Conservation (phyloP, 2,797 vertebrate genomes). For the Micrastur ruficollis region DNA sequence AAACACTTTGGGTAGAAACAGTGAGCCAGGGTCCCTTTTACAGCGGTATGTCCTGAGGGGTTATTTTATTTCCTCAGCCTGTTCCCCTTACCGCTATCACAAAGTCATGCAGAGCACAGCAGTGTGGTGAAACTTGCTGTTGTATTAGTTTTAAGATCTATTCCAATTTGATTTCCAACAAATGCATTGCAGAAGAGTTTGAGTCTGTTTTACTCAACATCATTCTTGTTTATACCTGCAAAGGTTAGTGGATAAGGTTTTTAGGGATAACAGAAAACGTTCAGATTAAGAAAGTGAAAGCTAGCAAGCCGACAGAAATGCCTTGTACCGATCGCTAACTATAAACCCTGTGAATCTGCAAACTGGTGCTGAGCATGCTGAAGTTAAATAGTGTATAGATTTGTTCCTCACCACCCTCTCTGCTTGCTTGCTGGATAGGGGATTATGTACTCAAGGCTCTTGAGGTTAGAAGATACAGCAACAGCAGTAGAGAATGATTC, state of each 20-base stretch:
- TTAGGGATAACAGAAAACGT: not conserved
- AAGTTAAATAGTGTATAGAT: not conserved
- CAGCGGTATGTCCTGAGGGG: not conserved
- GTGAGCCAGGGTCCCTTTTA: not conserved
- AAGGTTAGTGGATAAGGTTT: not conserved
- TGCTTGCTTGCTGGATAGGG: not conserved
- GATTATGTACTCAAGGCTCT: not conserved
- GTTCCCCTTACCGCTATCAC: fast-evolving
- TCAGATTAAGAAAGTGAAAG: not conserved
- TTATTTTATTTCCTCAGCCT: not conserved
- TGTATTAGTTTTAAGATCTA: not conserved
- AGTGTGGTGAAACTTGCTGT: not conserved
- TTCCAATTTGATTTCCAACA: not conserved
- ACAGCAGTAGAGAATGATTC: not conserved
- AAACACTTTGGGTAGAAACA: not conserved
- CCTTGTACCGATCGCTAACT: not conserved
- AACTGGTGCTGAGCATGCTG: not conserved
- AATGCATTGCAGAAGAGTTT: not conserved
- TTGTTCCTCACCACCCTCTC: not conserved
- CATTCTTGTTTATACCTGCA: not conserved
- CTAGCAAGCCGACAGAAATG: not conserved
- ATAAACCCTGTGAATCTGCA: not conserved
- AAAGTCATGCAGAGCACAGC: not conserved
- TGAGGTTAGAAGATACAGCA: not conserved
- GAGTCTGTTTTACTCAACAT: not conserved